Conservation (phyloP, 2,888 invertebrate genomes). For the Drosophila antonietae region DNA sequence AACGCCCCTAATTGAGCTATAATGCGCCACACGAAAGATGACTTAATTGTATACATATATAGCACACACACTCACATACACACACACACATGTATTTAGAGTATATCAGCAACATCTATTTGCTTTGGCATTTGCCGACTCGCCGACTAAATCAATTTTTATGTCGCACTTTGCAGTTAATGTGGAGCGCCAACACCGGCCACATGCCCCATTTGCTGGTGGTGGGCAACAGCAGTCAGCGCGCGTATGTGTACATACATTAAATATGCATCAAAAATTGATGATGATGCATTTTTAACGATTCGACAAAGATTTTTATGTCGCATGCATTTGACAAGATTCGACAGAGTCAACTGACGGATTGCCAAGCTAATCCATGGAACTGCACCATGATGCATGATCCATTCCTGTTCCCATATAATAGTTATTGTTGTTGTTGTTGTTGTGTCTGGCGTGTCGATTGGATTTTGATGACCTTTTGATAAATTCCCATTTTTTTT, state of each 20-base stretch:
- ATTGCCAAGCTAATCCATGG: conserved; percentile 42
- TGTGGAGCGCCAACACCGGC: conserved; percentile 45
- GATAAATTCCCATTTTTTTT: conserved; percentile 53
- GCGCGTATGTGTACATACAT: conserved; percentile 44
- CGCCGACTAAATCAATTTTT: conserved; percentile 74
- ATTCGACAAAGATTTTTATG: conserved; percentile 73
- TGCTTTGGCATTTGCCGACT: conserved; percentile 59
- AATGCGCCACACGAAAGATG: conserved; percentile 28
- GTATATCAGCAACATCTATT: conserved; percentile 34
- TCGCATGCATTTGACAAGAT: conserved; percentile 70
- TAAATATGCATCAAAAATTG: conserved; percentile 80
- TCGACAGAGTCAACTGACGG: conserved; percentile 59
- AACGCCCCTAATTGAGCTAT: conserved; percentile 68
- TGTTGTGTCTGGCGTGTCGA: conserved; percentile 55
- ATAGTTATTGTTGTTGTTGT: conserved; percentile 9
- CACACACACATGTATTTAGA: neutral
- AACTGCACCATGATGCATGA: conserved; percentile 30
- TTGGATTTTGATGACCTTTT: conserved; percentile 71
- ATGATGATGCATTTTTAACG: conserved; percentile 80
- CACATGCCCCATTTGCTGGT: conserved; percentile 10
- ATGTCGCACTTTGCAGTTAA: conserved; percentile 75
- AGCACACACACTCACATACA: neutral
- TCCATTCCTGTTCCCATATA: conserved; percentile 23
- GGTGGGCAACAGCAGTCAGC: neutral
- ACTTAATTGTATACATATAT: conserved; percentile 6